Conservation (phyloP, 2,888 invertebrate genomes). For the Diarsia brunnea region DNA sequence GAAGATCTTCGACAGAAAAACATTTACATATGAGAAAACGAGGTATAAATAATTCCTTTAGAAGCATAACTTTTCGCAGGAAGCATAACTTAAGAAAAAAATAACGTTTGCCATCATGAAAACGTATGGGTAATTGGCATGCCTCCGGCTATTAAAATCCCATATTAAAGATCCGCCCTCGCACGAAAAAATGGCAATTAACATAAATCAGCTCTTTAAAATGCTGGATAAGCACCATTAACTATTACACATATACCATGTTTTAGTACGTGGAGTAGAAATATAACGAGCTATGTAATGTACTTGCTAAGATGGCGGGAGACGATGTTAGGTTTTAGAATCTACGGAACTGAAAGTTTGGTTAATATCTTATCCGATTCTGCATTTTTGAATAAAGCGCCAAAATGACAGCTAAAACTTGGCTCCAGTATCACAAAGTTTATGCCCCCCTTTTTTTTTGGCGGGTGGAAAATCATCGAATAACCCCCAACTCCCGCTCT, state of each 20-base stretch:
- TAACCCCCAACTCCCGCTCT: no score
- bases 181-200: conserved; percentile 14
- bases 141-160: conserved; percentile 1
- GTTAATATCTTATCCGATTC: no score
- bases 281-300: background rate
- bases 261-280: background rate
- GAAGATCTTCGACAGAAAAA: background rate
- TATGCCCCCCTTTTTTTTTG: no score
- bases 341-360: background rate
- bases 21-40: background rate
- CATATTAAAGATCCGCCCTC: conserved; percentile 1
- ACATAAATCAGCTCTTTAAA: conserved; percentile 8
- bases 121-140: background rate
- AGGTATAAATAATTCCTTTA: background rate
- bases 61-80: background rate
- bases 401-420: background rate
- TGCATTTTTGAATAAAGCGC: background rate
- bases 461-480: no score
- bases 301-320: background rate
- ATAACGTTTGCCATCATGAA: background rate
- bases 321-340: background rate
- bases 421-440: no score
- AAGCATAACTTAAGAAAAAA: background rate
- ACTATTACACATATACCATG: background rate
- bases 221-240: conserved; percentile 2